Conservation (phyloP, 2,113 vertebrate genomes). For the Periophthalmodon schlosseri region DNA sequence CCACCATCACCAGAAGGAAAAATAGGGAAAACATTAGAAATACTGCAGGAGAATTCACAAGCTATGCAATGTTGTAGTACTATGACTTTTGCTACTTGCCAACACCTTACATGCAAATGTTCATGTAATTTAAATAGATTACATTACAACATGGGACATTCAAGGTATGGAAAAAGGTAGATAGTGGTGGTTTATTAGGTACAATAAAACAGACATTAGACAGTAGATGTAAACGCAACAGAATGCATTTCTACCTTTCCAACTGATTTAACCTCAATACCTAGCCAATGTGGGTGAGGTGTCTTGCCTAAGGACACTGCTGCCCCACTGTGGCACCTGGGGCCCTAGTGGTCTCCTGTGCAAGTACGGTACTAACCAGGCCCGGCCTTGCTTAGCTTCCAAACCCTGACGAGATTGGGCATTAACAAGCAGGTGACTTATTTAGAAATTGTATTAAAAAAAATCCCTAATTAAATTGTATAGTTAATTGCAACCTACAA, state of each 20-base stretch:
- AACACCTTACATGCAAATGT: slow-evolving; percentile 52
- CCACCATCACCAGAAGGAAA: slow-evolving; percentile 24
- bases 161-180: neutral
- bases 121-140: slow-evolving; percentile 40
- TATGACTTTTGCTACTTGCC: slow-evolving; percentile 10
- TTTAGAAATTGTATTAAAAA: neutral
- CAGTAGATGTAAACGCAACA: neutral
- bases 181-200: neutral
- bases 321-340: too few relatives aligned
- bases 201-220: neutral
- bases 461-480: neutral
- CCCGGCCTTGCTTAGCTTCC: too few relatives aligned
- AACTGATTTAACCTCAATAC: neutral
- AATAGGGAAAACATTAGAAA: slow-evolving; percentile 36
- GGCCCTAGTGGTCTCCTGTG: too few relatives aligned
- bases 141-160: slow-evolving; percentile 5
- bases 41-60: slow-evolving; percentile 17
- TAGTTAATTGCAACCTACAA: too few relatives aligned
- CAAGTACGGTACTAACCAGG: too few relatives aligned
- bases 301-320: too few relatives aligned
- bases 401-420: too few relatives aligned
- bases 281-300: too few relatives aligned
- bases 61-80: slow-evolving; percentile 8
- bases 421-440: too few relatives aligned
- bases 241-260: neutral